Base-by-base conservation (phyloP, 1,140 invertebrate genomes). In the Neodiprion virginianus region DNA sequence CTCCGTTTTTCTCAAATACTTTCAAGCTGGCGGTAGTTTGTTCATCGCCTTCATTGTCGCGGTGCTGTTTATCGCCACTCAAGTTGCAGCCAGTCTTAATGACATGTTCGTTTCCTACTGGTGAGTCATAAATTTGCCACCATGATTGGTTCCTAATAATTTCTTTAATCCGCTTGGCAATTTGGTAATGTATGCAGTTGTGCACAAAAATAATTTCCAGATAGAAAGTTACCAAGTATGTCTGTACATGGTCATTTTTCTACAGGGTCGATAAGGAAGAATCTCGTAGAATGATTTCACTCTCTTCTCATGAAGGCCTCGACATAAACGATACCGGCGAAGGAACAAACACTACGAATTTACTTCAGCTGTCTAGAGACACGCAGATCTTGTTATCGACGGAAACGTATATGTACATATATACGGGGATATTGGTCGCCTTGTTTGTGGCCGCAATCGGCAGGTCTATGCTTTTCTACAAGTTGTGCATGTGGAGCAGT, bases 81-180 rank as follows among this genome's bases (percentile, higher is more conserved):
- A 95, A 84, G 81, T 91, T 17, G 80, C 91, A 28, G 91, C 89
- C 48, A 94, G 93, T 76, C 88, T 90, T 12, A 91, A 91, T 48
- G 93, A 95, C 79, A 93, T 91, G 80, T 95, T 92, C 86, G 86
- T 94, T 10, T 91, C 92, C 66, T 91, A 91, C 81, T 91, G 94
- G 93, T 88, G 67, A 84, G 88, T 83, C 79, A 40, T 5, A 40
- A 40, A 40, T 40, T 40, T 40, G 28, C 28, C 28, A 40, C 28
- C 28, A 40, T 40, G 77, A 48, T 12, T 69, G 67, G 40, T 7
- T 49, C 78, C 8, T 17, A 70, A 74, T n/a, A 49, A 77, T 69
- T 65, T 71, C 12, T 40, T 79, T 10, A 47, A 70, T 7, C 40
- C 73, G 47, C 73, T 65, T n/a, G 72, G 40, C 23, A 69, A 40